A percentile compares a stretch with the other conserved stretches of the same genome.
Conservation (phyloP, 2,888 invertebrate species). For the Drosophila pegasa region DNA sequence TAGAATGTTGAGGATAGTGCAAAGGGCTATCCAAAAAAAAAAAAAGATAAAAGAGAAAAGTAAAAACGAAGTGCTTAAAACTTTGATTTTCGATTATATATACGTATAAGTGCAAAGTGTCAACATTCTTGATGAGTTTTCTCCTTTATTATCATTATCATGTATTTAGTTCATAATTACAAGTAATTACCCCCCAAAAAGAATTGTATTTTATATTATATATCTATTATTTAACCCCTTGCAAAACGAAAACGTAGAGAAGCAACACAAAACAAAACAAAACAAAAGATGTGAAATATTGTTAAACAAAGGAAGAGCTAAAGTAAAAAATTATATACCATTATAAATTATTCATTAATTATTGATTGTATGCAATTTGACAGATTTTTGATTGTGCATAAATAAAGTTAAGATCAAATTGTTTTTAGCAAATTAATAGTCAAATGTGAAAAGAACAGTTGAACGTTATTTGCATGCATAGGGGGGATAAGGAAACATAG, state of each 20-base stretch:
- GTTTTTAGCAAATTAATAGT: constrained; percentile 52
- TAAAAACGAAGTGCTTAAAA: constrained; percentile 47
- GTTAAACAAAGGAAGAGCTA: constrained; percentile 63
- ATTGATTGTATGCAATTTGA: constrained; percentile 48
- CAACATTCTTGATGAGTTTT: constrained; percentile 72
- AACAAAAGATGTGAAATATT: constrained; percentile 69
- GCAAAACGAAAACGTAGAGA: constrained; percentile 25
- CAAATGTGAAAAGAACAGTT: constrained; percentile 6
- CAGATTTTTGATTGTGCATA: constrained; percentile 43
- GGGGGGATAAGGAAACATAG: constrained; percentile 4
- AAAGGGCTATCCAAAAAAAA: constrained; percentile 20
- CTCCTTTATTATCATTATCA: constrained; percentile 42
- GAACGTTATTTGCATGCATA: constrained; percentile 11
- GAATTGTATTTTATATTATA: constrained; percentile 50
- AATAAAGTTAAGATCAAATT: constrained; percentile 71
- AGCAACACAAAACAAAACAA: constrained; percentile 11
- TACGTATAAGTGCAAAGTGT: constrained; percentile 70
- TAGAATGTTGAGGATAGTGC: constrained; percentile 40
- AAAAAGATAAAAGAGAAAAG: no score
- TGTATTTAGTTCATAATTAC: constrained; percentile 62
- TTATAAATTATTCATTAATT: constrained; percentile 50
- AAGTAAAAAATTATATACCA: constrained; percentile 49
- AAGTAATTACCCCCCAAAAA: constrained; percentile 44
- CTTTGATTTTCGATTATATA: constrained; percentile 54
- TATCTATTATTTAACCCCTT: constrained; percentile 55